These are phyloP conservation scores for Anolis apletophallus DNA, from an alignment of 2,797 vertebrate species.

Conservation along the genomic window DNA sequence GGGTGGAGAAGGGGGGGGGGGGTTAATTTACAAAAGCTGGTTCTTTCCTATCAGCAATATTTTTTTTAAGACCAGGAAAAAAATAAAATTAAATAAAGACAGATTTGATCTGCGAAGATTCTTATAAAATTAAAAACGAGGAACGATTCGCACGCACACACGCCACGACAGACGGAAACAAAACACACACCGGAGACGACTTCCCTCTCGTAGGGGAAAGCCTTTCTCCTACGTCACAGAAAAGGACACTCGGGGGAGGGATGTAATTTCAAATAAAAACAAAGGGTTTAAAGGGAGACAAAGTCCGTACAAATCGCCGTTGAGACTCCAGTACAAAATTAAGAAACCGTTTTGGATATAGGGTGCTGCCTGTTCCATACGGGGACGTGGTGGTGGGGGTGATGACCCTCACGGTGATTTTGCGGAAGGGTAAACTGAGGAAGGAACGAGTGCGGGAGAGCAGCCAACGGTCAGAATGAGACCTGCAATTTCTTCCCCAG, in stretches of 20 bases:
- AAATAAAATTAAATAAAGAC: constrained; percentile 73
- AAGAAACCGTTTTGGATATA: neutral
- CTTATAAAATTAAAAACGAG: constrained; percentile 63
- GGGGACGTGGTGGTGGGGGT: neutral
- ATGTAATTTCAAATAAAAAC: neutral
- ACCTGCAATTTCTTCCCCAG: neutral
- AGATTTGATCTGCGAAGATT: constrained; percentile 60
- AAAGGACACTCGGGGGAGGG: neutral
- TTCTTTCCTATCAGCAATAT: constrained; percentile 38
- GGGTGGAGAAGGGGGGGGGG: neutral
- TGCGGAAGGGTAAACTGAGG: neutral
- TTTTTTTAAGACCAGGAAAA: constrained; percentile 23
- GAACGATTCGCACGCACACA: constrained; percentile 84
- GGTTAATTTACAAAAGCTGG: constrained; percentile 35
- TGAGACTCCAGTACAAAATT: constrained; percentile 24
- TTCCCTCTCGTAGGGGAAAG: no score
- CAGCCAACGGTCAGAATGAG: fast-evolving
- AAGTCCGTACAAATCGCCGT: neutral
- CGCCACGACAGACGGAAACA: constrained; percentile 84
- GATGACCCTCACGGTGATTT: no score
- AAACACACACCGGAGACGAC: neutral
- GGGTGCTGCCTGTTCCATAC: neutral
- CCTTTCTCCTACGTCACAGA: neutral
- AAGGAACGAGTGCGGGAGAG: neutral
- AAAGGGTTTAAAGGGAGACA: fast-evolving